Percentiles rank a stretch among this genome's conserved stretches.
These are phyloP conservation scores for Epinotia bilunana DNA, from an alignment of 2,888 invertebrate species.

Conservation along the genomic window DNA sequence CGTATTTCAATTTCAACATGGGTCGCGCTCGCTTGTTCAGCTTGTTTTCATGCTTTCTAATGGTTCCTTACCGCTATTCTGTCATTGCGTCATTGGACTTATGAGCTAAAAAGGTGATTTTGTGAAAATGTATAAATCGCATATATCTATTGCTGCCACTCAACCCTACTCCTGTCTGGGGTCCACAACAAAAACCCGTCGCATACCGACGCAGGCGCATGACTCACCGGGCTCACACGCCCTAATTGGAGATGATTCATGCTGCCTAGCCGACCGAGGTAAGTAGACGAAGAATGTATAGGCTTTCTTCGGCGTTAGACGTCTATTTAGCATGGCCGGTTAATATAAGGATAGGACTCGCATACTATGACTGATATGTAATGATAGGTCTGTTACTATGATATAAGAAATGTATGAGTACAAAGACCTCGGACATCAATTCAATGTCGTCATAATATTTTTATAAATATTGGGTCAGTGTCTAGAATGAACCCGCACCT, in stretches of 20 bases:
- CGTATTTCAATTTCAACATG: no score
- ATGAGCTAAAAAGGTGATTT: no score
- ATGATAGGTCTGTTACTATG: neutral
- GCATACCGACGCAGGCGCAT: conserved; percentile 27
- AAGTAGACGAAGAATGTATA: neutral
- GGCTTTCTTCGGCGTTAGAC: neutral
- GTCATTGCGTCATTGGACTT: no score
- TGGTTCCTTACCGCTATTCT: no score
- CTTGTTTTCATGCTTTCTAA: no score
- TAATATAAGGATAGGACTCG: neutral
- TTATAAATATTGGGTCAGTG: no score
- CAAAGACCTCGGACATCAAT: neutral
- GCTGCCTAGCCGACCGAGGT: neutral
- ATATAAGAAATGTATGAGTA: neutral
- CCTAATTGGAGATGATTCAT: conserved; percentile 13
- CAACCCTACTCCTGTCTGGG: neutral
- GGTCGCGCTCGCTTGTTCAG: no score
- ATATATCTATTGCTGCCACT: neutral
- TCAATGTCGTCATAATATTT: no score
- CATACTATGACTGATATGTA: neutral
- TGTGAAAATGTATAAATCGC: no score
- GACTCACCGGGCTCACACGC: conserved; percentile 20
- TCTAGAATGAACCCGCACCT: no score
- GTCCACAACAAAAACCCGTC: conserved; percentile 4
- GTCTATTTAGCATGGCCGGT: neutral